phyloP scores from a whole-genome alignment of 2,888 invertebrate genomes.

The Catocala sponsa region DNA sequence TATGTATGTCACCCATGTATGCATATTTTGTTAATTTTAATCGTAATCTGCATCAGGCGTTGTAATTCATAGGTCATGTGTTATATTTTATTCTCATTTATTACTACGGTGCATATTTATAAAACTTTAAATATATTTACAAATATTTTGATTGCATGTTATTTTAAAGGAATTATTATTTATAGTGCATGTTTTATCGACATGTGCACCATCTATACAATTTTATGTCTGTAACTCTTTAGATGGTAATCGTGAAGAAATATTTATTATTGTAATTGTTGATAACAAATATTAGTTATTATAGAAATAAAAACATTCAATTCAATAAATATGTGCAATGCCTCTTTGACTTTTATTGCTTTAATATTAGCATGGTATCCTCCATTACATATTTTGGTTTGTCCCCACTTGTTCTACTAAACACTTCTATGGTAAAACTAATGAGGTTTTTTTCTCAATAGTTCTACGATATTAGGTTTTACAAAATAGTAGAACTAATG shows the following conservation, averaged over 20 bases:
- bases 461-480: too few species aligned
- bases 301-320: conserved; percentile 30
- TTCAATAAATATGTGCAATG: conserved; percentile 41
- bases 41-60: conserved; percentile 24
- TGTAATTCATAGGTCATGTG: conserved; percentile 43
- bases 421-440: too few species aligned
- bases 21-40: conserved; percentile 54
- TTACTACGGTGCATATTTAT: not conserved
- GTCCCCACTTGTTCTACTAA: too few species aligned
- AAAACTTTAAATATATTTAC: conserved; percentile 10
- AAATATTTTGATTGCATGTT: conserved; percentile 8
- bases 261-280: conserved; percentile 50
- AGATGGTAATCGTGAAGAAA: conserved; percentile 42
- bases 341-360: conserved; percentile 14
- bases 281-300: conserved; percentile 35
- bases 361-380: not conserved
- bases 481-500: too few species aligned
- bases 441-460: too few species aligned
- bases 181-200: conserved; percentile 13
- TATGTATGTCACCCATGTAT: conserved; percentile 62
- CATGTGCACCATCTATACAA: conserved; percentile 32
- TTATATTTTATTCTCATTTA: conserved; percentile 25
- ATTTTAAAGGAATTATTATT: conserved; percentile 8
- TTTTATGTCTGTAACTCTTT: conserved; percentile 33
- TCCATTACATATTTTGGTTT: too few species aligned